Percentiles rank a stretch among this genome's conserved stretches.
These are phyloP conservation scores for Chrysemys picta DNA, from an alignment of 2,113 vertebrate species.

Conservation along the genomic window DNA sequence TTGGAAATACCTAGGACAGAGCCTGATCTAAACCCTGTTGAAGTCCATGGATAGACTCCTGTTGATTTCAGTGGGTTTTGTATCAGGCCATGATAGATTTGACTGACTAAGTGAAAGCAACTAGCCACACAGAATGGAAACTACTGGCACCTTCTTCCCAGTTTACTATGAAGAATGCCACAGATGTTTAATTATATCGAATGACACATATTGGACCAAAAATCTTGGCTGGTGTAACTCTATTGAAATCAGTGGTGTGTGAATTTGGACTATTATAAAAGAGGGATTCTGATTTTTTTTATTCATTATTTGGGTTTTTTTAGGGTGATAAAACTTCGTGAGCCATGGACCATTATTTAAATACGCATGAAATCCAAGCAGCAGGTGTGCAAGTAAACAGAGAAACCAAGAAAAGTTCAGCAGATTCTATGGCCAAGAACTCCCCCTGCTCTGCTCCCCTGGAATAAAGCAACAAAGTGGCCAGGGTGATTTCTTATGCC, in stretches of 20 bases:
- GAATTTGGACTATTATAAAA: background rate
- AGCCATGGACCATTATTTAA: background rate
- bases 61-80: background rate
- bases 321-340: background rate
- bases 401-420: rapidly evolving
- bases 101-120: background rate
- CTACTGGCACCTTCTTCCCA: background rate
- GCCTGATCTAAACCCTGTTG: rapidly evolving
- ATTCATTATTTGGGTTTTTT: background rate
- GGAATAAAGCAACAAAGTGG: background rate
- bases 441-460: background rate
- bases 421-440: background rate
- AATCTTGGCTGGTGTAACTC: too few relatives aligned
- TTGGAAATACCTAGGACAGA: rapidly evolving
- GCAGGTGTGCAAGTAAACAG: background rate
- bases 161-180: background rate
- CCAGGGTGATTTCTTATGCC: background rate
- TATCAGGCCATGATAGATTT: background rate
- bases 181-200: background rate
- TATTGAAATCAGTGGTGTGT: background rate
- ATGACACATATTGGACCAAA: background rate
- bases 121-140: background rate
- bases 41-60: background rate
- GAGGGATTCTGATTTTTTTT: background rate
- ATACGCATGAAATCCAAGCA: background rate